Base-by-base conservation (phyloP, 2,113 vertebrate species). In the Hemichromis elongatus region DNA sequence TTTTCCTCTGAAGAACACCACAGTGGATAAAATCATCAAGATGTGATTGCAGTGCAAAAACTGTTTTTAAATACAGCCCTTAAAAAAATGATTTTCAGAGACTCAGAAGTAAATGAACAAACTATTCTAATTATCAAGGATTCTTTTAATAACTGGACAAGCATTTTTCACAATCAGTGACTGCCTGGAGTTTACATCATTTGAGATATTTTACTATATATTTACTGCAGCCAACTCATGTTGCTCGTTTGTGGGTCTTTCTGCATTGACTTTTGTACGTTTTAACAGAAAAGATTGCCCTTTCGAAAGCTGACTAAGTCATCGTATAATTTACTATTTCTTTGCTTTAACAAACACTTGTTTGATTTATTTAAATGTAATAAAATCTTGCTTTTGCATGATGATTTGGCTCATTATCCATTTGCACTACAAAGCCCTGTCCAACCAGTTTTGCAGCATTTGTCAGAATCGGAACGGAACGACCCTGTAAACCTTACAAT, bases 1-100 rank as follows among this genome's bases (percentile, higher is more conserved):
- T 61, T 61, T 61, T 33, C 28, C 57, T 61, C 28, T 61, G 28
- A 33, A 61, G 28, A 61, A 33, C 57, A 61, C 57, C 57, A 61
- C 28, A 61, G 57, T 61, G 16, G 28, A 61, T 61, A 61, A 61
- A 61, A 19, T 19, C 28, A 19, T 33, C 56, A 61, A 33, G 33
- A 59, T 59, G 56, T 0, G 9, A 59, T 33, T 19, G 28, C 10
- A 59, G 56, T 18, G 56, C 28, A 59, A 59, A 59, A 59, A 33
- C 28, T 2, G 28, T 10, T 33, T 59, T 33, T 59, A 33, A 59
- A 59, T 59, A 30, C 5, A 59, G 26, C 56, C 56, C 56, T 59
- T 57, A 30, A 9, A 30, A 5, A 30, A 18, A 6, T 1, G 14
- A 18, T 9, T 0, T 59, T 18, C 14, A 18, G 56, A 59, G 56